These are phyloP conservation scores for Dendrolimus kikuchii DNA, from an alignment of 1,140 invertebrate species.

Conservation along the genomic window DNA sequence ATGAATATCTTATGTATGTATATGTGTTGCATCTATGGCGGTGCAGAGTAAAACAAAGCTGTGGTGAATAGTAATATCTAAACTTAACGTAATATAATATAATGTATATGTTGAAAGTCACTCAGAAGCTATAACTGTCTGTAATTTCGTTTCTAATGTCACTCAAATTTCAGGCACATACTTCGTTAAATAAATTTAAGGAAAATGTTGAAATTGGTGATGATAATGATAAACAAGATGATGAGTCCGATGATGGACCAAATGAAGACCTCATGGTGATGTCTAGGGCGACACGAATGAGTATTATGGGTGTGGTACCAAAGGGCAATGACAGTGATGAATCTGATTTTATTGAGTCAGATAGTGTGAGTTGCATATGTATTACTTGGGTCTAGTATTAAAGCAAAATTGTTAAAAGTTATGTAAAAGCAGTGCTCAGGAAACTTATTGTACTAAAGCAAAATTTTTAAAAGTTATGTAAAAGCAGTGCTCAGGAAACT, in stretches of 20 bases:
- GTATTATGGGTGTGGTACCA: conserved; percentile 61
- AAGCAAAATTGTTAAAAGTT: neutral
- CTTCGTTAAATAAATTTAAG: too few species aligned
- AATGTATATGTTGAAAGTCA: too few species aligned
- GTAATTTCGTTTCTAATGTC: too few species aligned
- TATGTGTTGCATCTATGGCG: too few species aligned
- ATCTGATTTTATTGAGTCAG: conserved; percentile 64
- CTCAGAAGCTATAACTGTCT: too few species aligned
- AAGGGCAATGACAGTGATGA: conserved; percentile 57
- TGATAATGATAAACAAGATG: conserved; percentile 18
- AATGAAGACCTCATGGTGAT: conserved; percentile 59
- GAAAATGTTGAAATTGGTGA: conserved; percentile 5
- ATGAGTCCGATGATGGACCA: conserved; percentile 33
- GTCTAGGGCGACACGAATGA: conserved; percentile 63
- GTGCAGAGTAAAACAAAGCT: too few species aligned
- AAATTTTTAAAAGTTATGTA: neutral
- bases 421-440: too few species aligned
- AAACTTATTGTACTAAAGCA: neutral
- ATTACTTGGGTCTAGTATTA: neutral
- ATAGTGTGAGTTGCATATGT: conserved; percentile 46
- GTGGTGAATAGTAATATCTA: too few species aligned
- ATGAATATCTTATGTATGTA: too few species aligned
- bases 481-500: too few species aligned
- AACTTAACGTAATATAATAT: too few species aligned
- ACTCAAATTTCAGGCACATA: too few species aligned